Conservation (phyloP, 30 jellyfish, hydroid and myxozoan genomes). For the Aurelia coerulea region DNA sequence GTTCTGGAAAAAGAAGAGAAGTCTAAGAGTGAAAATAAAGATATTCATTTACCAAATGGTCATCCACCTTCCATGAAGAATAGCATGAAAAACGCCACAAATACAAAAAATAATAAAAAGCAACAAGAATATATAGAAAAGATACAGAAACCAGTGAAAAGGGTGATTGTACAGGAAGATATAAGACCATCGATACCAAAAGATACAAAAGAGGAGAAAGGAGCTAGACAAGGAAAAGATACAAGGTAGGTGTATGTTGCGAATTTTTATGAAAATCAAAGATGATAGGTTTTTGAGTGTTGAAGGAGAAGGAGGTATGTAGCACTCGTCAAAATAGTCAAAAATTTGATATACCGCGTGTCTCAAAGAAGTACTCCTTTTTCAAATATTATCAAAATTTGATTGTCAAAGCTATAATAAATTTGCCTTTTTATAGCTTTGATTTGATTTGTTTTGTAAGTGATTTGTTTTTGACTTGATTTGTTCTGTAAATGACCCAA, state of each 20-base stretch:
- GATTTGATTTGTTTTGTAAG: no score
- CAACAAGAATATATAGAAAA: conserved; percentile 15
- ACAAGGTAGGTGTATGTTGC: conserved; percentile 1
- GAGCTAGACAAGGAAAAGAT: conserved; percentile 27
- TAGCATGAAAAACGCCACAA: conserved; percentile 17
- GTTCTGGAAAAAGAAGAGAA: conserved; percentile 15
- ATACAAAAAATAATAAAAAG: conserved; percentile 13
- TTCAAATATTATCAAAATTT: no score
- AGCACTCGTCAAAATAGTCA: no score
- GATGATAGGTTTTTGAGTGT: background rate
- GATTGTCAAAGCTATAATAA: no score
- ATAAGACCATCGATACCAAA: conserved; percentile 66
- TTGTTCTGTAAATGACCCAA: no score
- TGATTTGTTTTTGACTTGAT: no score
- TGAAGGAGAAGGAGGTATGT: background rate
- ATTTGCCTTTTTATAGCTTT: no score
- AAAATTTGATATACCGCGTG: no score
- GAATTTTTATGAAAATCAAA: background rate
- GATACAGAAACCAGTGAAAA: conserved; percentile 42
- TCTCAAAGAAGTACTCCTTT: no score
- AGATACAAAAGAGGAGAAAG: conserved; percentile 33
- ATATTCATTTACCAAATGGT: conserved; percentile 34
- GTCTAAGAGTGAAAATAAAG: conserved; percentile 1
- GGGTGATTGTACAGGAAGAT: conserved; percentile 60
- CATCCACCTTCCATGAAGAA: conserved; percentile 24